Evolutionary conservation across 2,888 invertebrate species (phyloP).

Genomic region (Ashinkailepas kermadecensis): DNA sequence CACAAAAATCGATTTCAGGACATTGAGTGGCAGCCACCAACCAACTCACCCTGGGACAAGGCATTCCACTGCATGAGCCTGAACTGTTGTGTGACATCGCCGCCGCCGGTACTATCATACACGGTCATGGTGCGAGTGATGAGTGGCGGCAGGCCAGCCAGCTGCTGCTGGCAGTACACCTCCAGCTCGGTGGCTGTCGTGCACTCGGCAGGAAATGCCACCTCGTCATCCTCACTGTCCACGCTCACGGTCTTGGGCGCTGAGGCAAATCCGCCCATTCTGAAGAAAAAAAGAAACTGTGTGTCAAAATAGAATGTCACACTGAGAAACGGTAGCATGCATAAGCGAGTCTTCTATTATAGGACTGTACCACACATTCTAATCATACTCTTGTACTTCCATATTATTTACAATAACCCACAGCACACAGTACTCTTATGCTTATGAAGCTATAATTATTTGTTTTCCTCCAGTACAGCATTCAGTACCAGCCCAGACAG

Average conservation of each 20-base stretch:
- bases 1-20: not conserved
- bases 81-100: constrained; percentile 45
- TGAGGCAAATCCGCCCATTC: constrained; percentile 66
- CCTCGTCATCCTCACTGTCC: constrained; percentile 54
- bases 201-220: constrained; percentile 43
- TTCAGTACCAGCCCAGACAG: too few relatives aligned
- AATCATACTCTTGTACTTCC: too few relatives aligned
- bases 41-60: constrained; percentile 55
- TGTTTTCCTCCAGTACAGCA: too few relatives aligned
- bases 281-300: constrained; percentile 40
- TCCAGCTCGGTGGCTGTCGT: constrained; percentile 47
- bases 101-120: not conserved
- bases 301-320: too few relatives aligned
- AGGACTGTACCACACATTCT: too few relatives aligned
- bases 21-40: constrained; percentile 29
- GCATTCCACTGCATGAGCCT: constrained; percentile 64
- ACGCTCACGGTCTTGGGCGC: constrained; percentile 56
- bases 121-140: constrained; percentile 35
- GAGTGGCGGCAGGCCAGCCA: constrained; percentile 46
- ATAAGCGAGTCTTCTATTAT: too few relatives aligned
- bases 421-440: too few relatives aligned
- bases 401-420: too few relatives aligned
- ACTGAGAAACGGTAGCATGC: too few relatives aligned
- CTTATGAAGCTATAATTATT: too few relatives aligned
- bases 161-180: constrained; percentile 49